Evolutionary conservation across 2,888 invertebrate species (phyloP).

Genomic region (Resseliella maxima): DNA sequence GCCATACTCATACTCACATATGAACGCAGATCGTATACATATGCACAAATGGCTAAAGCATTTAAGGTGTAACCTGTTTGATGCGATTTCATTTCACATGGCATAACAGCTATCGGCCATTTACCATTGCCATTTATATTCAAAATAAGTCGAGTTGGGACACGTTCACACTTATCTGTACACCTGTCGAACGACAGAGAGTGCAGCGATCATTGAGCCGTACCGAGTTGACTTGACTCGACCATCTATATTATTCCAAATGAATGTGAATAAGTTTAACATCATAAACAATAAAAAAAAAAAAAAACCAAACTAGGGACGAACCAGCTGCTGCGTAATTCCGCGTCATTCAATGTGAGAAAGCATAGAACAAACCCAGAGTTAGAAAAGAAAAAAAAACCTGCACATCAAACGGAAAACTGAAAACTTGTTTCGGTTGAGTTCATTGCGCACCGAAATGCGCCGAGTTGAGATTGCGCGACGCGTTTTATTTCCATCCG

Average conservation of each 20-base stretch:
- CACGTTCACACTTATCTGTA: conserved; percentile 34
- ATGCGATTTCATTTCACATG: conserved; percentile 41
- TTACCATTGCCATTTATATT: conserved; percentile 53
- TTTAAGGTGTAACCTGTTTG: conserved; percentile 35
- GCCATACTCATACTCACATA: not conserved
- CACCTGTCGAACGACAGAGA: conserved; percentile 3
- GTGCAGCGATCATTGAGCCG: not conserved
- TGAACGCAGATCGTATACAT: not conserved
- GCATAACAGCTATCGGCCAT: conserved; percentile 42
- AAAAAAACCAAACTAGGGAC: not conserved
- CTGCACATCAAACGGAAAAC: conserved; percentile 22
- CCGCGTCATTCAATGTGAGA: conserved; percentile 9
- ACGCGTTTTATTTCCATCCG: not conserved
- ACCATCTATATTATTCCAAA: not conserved
- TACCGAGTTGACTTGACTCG: not conserved
- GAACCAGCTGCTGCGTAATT: conserved; percentile 51
- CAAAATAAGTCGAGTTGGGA: not conserved
- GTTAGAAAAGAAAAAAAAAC: not conserved
- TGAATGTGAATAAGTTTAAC: conserved; percentile 1
- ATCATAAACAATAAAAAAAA: not conserved
- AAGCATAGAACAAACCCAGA: not conserved
- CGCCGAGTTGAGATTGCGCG: not conserved
- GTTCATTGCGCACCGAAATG: conserved; percentile 47
- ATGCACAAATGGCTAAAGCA: not conserved
- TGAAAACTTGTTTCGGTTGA: conserved; percentile 43